Conservation (phyloP, 2,113 vertebrate species). For the Macaca mulatta region DNA sequence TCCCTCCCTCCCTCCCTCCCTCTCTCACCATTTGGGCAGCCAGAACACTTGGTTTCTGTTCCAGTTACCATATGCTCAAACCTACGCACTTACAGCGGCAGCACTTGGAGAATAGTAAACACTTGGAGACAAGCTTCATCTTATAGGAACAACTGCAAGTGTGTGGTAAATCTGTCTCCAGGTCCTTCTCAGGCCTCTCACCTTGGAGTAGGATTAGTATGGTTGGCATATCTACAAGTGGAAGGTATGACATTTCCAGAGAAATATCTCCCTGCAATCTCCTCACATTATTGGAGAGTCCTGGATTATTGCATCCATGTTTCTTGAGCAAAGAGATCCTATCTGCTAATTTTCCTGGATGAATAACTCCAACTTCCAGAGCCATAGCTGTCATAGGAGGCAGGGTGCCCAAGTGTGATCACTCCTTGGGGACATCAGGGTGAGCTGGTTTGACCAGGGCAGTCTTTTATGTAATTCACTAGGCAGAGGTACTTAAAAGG, state of each 20-base stretch:
- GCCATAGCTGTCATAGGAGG: not conserved
- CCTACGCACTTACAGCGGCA: not conserved
- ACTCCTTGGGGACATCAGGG: not conserved
- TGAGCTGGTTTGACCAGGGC: constrained; percentile 36
- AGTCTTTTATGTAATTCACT: not conserved
- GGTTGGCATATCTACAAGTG: not conserved
- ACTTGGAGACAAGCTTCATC: not conserved
- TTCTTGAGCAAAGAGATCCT: constrained; percentile 60
- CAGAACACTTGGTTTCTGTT: not conserved
- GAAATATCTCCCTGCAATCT: not conserved
- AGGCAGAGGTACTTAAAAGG: constrained; percentile 38
- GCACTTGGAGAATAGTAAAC: not conserved
- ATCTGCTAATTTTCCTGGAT: constrained; percentile 51
- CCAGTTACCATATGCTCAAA: not conserved
- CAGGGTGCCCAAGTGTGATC: not conserved
- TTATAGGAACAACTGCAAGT: not conserved
- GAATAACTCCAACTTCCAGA: constrained; percentile 35
- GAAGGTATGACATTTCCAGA: not conserved
- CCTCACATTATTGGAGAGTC: not conserved
- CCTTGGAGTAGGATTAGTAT: not conserved
- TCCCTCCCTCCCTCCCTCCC: not conserved
- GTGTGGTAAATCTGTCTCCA: not conserved
- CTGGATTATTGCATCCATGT: not conserved
- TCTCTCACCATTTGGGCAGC: not conserved
- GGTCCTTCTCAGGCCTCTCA: not conserved